phyloP scores from a whole-genome alignment of 2,113 vertebrate species.

The Ariopsis seemanni region DNA sequence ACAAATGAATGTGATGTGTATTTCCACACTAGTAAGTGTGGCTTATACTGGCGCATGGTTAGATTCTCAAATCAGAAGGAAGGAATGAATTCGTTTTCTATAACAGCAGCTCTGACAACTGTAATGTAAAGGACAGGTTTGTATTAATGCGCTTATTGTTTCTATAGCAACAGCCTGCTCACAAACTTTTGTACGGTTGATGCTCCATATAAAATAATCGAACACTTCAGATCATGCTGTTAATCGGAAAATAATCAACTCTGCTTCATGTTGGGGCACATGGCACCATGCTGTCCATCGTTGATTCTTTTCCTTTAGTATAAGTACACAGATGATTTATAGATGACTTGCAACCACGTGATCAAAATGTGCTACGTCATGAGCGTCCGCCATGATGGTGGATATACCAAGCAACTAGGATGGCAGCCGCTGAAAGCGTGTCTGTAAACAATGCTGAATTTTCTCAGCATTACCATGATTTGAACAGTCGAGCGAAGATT shows the following conservation, averaged over 20 bases:
- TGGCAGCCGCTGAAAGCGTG: no score
- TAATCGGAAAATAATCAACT: not conserved
- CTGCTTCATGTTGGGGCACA: not conserved
- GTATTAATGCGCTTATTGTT: not conserved
- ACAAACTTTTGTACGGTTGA: not conserved
- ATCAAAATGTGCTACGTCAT: no score
- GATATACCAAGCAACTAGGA: no score
- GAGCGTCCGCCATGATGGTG: no score
- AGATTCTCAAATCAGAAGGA: not conserved
- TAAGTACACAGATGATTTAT: not conserved
- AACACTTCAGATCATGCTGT: not conserved
- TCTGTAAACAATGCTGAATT: no score
- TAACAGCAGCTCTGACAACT: not conserved
- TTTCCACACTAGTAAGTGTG: not conserved
- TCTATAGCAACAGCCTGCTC: not conserved
- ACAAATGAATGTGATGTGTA: not conserved
- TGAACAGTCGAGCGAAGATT: no score
- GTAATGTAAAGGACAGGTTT: not conserved
- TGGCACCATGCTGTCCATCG: not conserved
- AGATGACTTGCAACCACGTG: no score
- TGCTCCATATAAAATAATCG: not conserved
- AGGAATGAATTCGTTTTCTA: not conserved
- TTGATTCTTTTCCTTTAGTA: not conserved
- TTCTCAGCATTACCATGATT: no score
- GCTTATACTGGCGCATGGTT: not conserved